Evolutionary conservation across 2,797 vertebrate species (phyloP).

Genomic region (Microchirus variegatus): DNA sequence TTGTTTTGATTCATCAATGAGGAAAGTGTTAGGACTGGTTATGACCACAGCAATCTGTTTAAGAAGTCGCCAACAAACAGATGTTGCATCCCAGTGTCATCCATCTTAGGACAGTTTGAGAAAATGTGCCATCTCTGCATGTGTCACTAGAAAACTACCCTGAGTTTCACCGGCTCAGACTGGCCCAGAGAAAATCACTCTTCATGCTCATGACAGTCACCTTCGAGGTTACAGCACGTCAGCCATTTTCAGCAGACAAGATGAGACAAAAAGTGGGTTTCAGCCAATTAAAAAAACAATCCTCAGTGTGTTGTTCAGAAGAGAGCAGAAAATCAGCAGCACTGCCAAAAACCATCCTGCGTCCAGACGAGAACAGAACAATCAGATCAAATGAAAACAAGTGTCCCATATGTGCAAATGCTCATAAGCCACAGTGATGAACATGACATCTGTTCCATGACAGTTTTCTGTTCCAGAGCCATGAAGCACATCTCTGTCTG

Average conservation of each 20-base stretch:
- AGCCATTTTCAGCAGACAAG: slow-evolving; percentile 14
- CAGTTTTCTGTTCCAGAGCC: slow-evolving; percentile 14
- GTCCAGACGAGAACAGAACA: slow-evolving; percentile 2
- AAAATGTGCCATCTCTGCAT: slow-evolving; percentile 11
- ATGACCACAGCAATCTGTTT: slow-evolving; percentile 27
- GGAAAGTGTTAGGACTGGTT: slow-evolving; percentile 8
- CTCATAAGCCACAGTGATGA: neutral
- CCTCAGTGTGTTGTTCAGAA: slow-evolving; percentile 1
- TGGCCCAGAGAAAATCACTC: slow-evolving; percentile 1
- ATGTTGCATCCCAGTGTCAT: slow-evolving; percentile 12
- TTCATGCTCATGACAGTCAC: slow-evolving; percentile 3
- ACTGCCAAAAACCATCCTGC: neutral
- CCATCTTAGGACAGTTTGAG: slow-evolving; percentile 9
- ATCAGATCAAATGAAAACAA: neutral
- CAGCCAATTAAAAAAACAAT: slow-evolving; percentile 23
- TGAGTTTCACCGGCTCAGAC: neutral
- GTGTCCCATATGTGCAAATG: slow-evolving; percentile 5
- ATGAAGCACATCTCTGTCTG: slow-evolving; percentile 23
- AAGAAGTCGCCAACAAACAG: neutral
- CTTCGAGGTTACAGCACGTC: neutral
- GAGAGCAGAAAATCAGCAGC: neutral
- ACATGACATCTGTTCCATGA: slow-evolving; percentile 4
- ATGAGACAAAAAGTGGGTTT: slow-evolving; percentile 6
- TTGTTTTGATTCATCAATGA: slow-evolving; percentile 51
- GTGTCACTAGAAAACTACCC: slow-evolving; percentile 5